Evolutionary conservation across 2,797 vertebrate genomes (phyloP).

Genomic region (Hoplostethus mediterraneus): DNA sequence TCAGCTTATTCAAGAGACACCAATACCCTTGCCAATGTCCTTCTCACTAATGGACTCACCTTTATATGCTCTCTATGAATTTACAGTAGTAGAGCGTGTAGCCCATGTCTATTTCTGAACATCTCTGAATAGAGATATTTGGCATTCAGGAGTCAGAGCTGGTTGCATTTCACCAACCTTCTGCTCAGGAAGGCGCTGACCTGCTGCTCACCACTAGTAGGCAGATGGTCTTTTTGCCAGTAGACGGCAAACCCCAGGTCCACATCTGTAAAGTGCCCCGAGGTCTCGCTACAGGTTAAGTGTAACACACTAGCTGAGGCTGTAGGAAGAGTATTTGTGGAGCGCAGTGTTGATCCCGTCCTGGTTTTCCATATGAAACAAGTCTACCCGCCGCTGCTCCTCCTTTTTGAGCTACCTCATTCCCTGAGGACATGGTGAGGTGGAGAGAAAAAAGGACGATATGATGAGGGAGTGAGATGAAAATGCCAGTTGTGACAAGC

Average conservation of each 20-base stretch:
- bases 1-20: slow-evolving; percentile 59
- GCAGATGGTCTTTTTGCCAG: slow-evolving; percentile 13
- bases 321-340: slow-evolving; percentile 17
- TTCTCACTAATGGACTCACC: slow-evolving; percentile 63
- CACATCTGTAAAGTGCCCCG: slow-evolving; percentile 32
- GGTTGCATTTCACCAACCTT: slow-evolving; percentile 27
- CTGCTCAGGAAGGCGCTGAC: slow-evolving; percentile 2
- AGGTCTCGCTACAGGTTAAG: slow-evolving; percentile 39
- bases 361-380: slow-evolving; percentile 61
- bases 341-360: slow-evolving; percentile 12
- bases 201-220: slow-evolving; percentile 26
- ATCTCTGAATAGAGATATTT: slow-evolving; percentile 51
- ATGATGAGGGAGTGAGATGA: slow-evolving; percentile 61
- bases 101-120: slow-evolving; percentile 56
- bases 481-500: slow-evolving; percentile 68
- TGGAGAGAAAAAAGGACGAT: slow-evolving; percentile 53
- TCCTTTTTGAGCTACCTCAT: slow-evolving; percentile 34
- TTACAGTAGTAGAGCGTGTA: slow-evolving; percentile 50
- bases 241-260: slow-evolving; percentile 29
- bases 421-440: slow-evolving; percentile 49
- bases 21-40: slow-evolving; percentile 36
- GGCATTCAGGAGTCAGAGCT: slow-evolving; percentile 44
- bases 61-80: slow-evolving; percentile 65
- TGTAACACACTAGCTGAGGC: slow-evolving; percentile 44
- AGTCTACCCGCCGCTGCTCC: slow-evolving; percentile 27